phyloP scores from a whole-genome alignment of 2,888 invertebrate species.

The Glaucopsyche alexis region DNA sequence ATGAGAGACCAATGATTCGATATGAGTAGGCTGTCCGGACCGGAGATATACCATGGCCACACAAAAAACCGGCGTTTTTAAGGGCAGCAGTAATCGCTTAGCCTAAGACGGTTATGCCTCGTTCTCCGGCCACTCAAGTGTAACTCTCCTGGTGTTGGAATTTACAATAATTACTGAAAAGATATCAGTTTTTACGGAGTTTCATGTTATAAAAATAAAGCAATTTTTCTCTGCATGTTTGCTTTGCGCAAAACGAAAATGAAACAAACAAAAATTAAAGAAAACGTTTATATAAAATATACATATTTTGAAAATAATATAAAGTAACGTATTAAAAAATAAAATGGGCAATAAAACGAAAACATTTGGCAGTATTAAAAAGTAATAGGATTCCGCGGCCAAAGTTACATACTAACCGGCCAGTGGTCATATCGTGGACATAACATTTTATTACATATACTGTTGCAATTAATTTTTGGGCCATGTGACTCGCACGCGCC shows the following conservation, averaged over 20 bases:
- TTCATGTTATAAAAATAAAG: no score
- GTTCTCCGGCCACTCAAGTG: no score
- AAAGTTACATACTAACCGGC: neutral
- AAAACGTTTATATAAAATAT: no score
- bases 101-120: neutral
- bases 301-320: no score
- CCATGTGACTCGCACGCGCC: conserved; percentile 44
- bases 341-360: neutral
- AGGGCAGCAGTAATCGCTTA: neutral
- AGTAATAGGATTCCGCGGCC: neutral
- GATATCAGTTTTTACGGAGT: no score
- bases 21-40: neutral
- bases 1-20: neutral
- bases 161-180: no score
- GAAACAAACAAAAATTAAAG: no score
- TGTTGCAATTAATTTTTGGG: conserved; percentile 28
- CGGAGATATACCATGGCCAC: neutral
- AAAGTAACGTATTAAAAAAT: neutral
- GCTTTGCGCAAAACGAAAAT: no score
- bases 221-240: no score
- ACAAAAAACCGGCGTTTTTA: neutral
- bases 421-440: neutral
- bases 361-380: neutral
- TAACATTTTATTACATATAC: conserved; percentile 7
- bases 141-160: no score